Conservation (phyloP, 2,113 vertebrate genomes). For the Pelvicachromis taeniatus region DNA sequence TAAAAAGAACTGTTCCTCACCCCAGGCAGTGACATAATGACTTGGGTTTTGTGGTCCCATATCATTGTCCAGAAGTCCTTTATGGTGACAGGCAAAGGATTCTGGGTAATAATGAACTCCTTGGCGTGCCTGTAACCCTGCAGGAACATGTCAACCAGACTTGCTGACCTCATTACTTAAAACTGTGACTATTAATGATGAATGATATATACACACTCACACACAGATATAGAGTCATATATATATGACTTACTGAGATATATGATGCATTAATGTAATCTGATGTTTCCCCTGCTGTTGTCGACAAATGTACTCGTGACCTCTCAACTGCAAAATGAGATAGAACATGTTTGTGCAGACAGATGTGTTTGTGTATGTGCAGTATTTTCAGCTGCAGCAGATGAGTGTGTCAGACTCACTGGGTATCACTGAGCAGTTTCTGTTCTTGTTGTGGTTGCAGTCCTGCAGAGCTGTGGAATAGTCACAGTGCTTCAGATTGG, state of each 20-base stretch:
- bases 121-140: constrained; percentile 89
- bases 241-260: constrained; percentile 76
- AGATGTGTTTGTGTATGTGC: not conserved
- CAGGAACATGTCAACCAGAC: constrained; percentile 1
- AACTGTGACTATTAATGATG: not conserved
- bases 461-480: constrained; percentile 82
- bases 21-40: constrained; percentile 85
- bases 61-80: constrained; percentile 98
- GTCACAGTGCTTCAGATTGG: constrained; percentile 79
- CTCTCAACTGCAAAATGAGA: constrained; percentile 77
- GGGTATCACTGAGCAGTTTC: constrained; percentile 82
- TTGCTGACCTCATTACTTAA: not conserved
- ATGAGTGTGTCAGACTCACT: constrained; percentile 66
- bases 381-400: not conserved
- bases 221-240: too few species aligned
- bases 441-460: constrained; percentile 85
- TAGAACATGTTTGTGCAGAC: not conserved
- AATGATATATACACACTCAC: not conserved
- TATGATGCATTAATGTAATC: constrained; percentile 95
- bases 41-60: constrained; percentile 90
- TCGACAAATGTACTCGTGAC: constrained; percentile 83
- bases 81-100: constrained; percentile 86
- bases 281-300: constrained; percentile 76
- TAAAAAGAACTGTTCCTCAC: constrained; percentile 9
- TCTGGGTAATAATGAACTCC: constrained; percentile 94